Evolutionary conservation across 1,140 invertebrate species (phyloP), one percentile per base, ranked within the genome.

Genomic region (Galleria mellonella): DNA sequence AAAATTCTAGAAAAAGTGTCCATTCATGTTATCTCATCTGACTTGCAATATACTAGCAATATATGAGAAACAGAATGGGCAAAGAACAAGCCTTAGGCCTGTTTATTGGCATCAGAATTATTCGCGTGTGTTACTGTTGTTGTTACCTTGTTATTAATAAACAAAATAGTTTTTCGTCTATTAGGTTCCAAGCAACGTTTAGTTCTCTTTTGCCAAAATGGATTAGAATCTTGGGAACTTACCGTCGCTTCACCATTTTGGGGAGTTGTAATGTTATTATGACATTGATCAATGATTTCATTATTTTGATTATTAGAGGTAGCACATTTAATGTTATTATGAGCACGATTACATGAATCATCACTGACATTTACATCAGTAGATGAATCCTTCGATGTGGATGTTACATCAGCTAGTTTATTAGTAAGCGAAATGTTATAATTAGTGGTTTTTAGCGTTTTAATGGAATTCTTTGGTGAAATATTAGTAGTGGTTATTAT

Each of bases 401-500:
- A 68, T 46, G 55, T 62, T 59, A 72, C 55, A 45, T 72, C 51
- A 49, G 55, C 47, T 39, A 66, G 33, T 38, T 72, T 66, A 49
- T 72, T 66, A 62, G 47, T 61, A 70, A 60, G 66, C 56, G 56
- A 53, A 31, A 60, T 61, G 52, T 60, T 51, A 33, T 47, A 55
- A 59, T 67, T 57, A 40, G 28, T 54, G 59, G 61, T 51, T 59
- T 62, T 74, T 66, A 72, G 72, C 63, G 73, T 65, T 75, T 83
- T 83, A 74, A 79, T 79, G 73, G 83, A 87, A 73, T 83, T 78
- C 60, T 86, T 87, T 60, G 74, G 73, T 65, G 86, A 84, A 54
- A 84, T 81, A 65, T 85, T 85, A 85, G 82, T 82, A 66, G 77
- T 84, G 53, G 79, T 83, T 57, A 73, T 83, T 61, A 87, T 87